Evolutionary conservation across 1,140 invertebrate species (phyloP), one percentile per base, ranked within the genome.

Genomic region (Drosophila kepulauana): DNA sequence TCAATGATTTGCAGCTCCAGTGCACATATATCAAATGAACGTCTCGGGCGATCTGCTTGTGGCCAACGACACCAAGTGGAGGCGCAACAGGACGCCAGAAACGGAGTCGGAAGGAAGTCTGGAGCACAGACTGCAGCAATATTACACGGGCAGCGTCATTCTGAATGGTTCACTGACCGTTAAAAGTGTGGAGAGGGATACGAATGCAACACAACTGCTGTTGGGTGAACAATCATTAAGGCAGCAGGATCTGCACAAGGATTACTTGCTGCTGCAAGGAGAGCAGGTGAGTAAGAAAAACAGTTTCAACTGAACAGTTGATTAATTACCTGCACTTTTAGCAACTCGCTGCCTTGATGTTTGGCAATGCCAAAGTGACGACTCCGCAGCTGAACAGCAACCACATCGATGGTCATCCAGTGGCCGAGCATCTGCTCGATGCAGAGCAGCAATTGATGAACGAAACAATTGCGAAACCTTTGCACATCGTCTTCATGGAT

Each of bases 401-500:
- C 1, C 58, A 69, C 16, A 72, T 92, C 20, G 67, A 70, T 5
- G 81, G 78, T 15, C 91, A 92, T 45, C 68, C 77, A 0, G 13
- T 64, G 1, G 16, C 5, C 0, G 72, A 92, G 25, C 91, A 92
- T 52, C 51, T 92, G 6, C 30, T 92, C 0, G 67, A 46, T 15
- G 65, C 38, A n/a, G 20, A 51, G 5, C 62, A 54, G 38, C 16
- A 13, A 6, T 0, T 13, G 15, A 2, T 3, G 1, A 25, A 25
- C 20, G 20, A 25, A 25, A 13, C 13, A 0, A 38, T 15, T 25
- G 15, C 7, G 10, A 28, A 57, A 38, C 41, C 75, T 0, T 13
- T 88, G 0, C 66, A 82, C 11, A 49, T 92, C 0, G 81, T 92
- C 13, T 89, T 92, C 57, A 79, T 91, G 81, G 77, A 79, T 48